Base-by-base conservation (phyloP, 2,113 vertebrate species). In the Eurystomus gularis region DNA sequence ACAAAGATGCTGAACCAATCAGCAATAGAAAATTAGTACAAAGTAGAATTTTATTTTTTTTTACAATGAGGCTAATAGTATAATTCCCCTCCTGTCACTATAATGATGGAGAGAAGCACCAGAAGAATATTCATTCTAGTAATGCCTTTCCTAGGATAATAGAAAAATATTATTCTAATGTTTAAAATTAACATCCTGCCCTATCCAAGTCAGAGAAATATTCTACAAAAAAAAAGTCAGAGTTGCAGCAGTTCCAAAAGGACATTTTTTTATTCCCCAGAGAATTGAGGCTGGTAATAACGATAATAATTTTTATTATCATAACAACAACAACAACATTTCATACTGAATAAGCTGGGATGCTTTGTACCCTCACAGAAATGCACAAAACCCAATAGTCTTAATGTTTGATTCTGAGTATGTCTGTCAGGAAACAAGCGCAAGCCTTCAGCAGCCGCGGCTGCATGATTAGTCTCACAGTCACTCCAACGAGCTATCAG, bases 391-490 rank as follows among this genome's bases (percentile, higher is more conserved):
- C 40, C n/a, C n/a, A 0, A 37, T 14, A 42, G 90, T 29, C 29
- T 28, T 85, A 55, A 86, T 49, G 84, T 93, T 93, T 96, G 97
- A 98, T 93, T 95, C 61, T 97, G 97, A 97, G 55, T 76, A 11
- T 10, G 93, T 93, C 79, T 97, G 97, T 96, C 97, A 97, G 78
- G 96, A 95, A 97, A 95, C 94, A 96, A 97, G 96, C 82, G 57
- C 81, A 2, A 96, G 89, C 95, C 97, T 93, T 97, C 93, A 94
- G 92, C 97, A 87, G 93, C 75, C 64, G 61, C 1, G 10, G 90
- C 87, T 93, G 80, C 96, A 97, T 97, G 97, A 98, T 98, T 97
- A 97, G 96, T 96, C 96, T 91, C 97, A 39, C 89, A 94, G 97
- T 86, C 91, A 62, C 97, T 95, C 91, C 92, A 57, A 64, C 10